phyloP scores from a whole-genome alignment of 2,113 vertebrate genomes.

The Tetraodon nigroviridis region DNA sequence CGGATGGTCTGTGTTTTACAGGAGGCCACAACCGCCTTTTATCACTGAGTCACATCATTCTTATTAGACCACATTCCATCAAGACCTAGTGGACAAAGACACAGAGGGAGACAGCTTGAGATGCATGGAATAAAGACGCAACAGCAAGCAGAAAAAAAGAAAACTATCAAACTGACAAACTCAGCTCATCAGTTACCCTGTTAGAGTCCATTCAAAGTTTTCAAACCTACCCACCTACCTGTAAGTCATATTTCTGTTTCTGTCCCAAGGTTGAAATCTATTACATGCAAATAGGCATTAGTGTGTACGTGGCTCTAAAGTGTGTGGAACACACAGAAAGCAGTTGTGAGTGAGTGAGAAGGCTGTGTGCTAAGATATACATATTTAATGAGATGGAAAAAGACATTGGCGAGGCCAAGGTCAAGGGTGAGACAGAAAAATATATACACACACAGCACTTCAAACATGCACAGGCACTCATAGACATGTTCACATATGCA shows the following conservation, averaged over 20 bases:
- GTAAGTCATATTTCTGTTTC: constrained; percentile 9
- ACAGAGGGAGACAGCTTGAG: background rate
- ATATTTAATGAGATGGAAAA: constrained; percentile 99
- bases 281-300: constrained; percentile 87
- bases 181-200: constrained; percentile 10
- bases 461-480: constrained; percentile 25
- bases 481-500: constrained; percentile 41
- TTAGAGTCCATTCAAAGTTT: background rate
- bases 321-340: too few species aligned
- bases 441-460: constrained; percentile 29
- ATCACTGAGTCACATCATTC: constrained; percentile 59
- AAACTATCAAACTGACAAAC: background rate
- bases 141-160: too few species aligned
- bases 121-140: too few species aligned
- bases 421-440: constrained; percentile 54
- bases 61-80: constrained; percentile 57
- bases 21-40: constrained; percentile 55
- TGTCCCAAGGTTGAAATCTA: constrained; percentile 87
- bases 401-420: constrained; percentile 76
- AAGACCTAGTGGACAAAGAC: constrained; percentile 37
- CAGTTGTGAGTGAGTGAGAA: background rate
- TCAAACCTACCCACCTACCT: too few species aligned
- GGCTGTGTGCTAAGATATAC: constrained; percentile 98
- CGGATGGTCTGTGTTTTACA: constrained; percentile 60
- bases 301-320: constrained; percentile 19